Conservation (phyloP, 2,797 vertebrate genomes). For the Rhynchotus rufescens region DNA sequence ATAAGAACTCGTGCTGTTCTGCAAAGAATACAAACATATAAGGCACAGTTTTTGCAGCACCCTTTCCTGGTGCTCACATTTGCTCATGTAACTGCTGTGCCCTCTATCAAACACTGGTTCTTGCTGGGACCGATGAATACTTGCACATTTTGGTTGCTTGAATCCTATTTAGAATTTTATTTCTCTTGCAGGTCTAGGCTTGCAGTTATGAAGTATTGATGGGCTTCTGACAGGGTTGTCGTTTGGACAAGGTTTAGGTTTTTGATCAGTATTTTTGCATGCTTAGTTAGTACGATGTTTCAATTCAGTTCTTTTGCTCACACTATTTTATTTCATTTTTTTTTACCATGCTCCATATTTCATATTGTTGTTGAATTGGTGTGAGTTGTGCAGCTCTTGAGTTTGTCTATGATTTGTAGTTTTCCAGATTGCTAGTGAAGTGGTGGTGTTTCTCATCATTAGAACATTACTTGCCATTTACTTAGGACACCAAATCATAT, state of each 20-base stretch:
- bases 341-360: background rate
- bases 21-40: background rate
- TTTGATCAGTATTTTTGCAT: slow-evolving; percentile 47
- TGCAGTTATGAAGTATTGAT: slow-evolving; percentile 71
- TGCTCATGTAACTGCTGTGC: background rate
- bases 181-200: slow-evolving; percentile 72
- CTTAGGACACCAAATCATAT: background rate
- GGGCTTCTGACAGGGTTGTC: slow-evolving; percentile 67
- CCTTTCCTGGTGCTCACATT: background rate
- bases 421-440: background rate
- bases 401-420: background rate
- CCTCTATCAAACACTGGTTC: background rate
- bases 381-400: background rate
- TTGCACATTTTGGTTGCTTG: background rate
- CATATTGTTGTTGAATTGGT: background rate
- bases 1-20: background rate
- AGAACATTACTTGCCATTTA: background rate
- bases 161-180: slow-evolving; percentile 52
- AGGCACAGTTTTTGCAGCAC: background rate
- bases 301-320: slow-evolving; percentile 18
- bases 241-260: slow-evolving; percentile 62
- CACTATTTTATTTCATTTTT: background rate
- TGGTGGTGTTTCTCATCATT: background rate
- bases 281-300: slow-evolving; percentile 29
- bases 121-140: background rate